phyloP scores from a whole-genome alignment of 2,797 vertebrate genomes.

The Chelmon rostratus region DNA sequence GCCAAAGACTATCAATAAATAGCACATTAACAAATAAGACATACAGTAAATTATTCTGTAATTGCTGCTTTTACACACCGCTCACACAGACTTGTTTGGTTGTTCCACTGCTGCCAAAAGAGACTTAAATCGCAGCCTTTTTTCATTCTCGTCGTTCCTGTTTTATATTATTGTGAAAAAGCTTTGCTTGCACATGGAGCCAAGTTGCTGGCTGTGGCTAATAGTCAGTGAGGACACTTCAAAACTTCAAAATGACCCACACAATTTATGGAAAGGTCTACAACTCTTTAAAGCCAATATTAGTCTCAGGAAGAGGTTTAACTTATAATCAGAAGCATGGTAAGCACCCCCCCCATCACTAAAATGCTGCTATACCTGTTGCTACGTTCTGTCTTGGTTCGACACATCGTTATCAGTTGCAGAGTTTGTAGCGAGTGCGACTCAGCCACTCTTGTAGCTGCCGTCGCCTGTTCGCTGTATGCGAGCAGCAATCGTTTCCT shows the following conservation, averaged over 20 bases:
- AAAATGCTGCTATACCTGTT: conserved; percentile 75
- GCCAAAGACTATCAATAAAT: conserved; percentile 71
- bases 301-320: conserved; percentile 76
- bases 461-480: conserved; percentile 90
- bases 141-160: conserved; percentile 12
- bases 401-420: conserved; percentile 29
- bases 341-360: conserved; percentile 64
- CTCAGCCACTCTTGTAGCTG: conserved; percentile 92
- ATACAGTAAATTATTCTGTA: conserved; percentile 61
- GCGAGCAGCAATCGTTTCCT: conserved; percentile 86
- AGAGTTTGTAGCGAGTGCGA: not conserved
- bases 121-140: conserved; percentile 29
- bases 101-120: conserved; percentile 41
- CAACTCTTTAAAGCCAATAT: conserved; percentile 75
- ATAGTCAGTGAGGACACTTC: conserved; percentile 57
- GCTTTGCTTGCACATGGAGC: conserved; percentile 62
- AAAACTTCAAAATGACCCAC: conserved; percentile 63
- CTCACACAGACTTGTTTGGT: conserved; percentile 42
- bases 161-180: conserved; percentile 56
- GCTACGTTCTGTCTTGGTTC: conserved; percentile 63
- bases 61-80: conserved; percentile 54
- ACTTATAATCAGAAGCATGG: conserved; percentile 70
- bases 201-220: conserved; percentile 40
- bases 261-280: conserved; percentile 67
- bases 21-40: conserved; percentile 73